Base-by-base conservation (phyloP, 2,113 vertebrate genomes). In the Osmerus mordax region DNA sequence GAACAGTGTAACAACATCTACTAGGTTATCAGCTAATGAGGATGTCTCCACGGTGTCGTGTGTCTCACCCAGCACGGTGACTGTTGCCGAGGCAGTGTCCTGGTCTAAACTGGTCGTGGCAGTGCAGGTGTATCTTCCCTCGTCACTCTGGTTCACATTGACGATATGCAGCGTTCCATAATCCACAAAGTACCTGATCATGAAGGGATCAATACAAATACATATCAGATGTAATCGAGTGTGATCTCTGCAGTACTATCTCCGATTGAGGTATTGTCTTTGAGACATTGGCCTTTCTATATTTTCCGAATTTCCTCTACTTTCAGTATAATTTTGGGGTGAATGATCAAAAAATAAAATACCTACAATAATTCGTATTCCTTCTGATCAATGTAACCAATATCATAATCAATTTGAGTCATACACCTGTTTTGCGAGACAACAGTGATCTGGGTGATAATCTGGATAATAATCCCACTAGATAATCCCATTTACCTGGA, bases 61-160 rank as follows among this genome's bases (percentile, higher is more conserved):
- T 12, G 28, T 52, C 93, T 91, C 89, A 99, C 97, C 94, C 1
- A 96, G 90, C 18, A 99, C 91, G 0, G 91, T 91, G 0, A 99
- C 82, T 3, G 78, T 75, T 0, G 92, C 92, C n/a, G 83, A 72
- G 0, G 94, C 92, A 0, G 68, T 63, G n/a, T 83, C 83, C 0
- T 91, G 63, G 25, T 99, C 97, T 23, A 99, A 88, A 3, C 87
- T 84, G 1, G 96, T 98, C 66, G 77, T 91, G 2, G 90, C 96
- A 36, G 86, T 74, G 61, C 97, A 99, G 0, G 78, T 91, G 78
- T 99, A 99, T 2, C 70, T 4, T 0, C 96, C 97, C 70, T 93
- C 79, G 69, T 98, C 97, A 16, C 87, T 91, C 77, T 86, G 77
- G 2, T 90, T 93, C 36, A 96, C 92, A 0, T 93, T 94, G 81